Percentiles rank a stretch among this genome's conserved stretches.
These are phyloP conservation scores for Stomorhina lunata DNA, from an alignment of 2,888 invertebrate genomes.

Conservation along the genomic window DNA sequence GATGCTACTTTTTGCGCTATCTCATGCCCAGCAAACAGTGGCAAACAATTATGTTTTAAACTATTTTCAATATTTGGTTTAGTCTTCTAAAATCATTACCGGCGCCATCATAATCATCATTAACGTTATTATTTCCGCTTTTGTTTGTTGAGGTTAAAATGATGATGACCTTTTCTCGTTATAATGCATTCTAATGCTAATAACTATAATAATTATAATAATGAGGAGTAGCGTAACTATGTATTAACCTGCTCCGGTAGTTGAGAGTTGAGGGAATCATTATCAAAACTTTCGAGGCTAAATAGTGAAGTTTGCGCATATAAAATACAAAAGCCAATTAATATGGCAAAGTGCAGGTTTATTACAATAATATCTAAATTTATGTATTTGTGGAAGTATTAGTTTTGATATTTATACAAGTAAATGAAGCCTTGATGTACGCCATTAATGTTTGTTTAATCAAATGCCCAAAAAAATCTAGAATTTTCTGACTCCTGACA, in stretches of 20 bases:
- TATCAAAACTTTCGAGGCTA: background rate
- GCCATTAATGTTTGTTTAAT: too few species aligned
- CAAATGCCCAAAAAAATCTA: too few species aligned
- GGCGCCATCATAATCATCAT: conserved; percentile 11
- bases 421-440: too few species aligned
- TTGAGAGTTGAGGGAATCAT: conserved; percentile 23
- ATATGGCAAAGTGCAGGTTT: conserved; percentile 32
- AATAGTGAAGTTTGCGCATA: conserved; percentile 4
- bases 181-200: conserved; percentile 38
- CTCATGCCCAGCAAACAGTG: background rate
- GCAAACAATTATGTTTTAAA: conserved; percentile 3
- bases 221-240: background rate
- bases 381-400: too few species aligned
- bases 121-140: background rate
- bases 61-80: background rate
- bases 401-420: too few species aligned
- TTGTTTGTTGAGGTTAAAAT: conserved; percentile 11
- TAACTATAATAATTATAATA: conserved; percentile 42
- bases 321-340: conserved; percentile 74
- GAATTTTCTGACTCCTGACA: too few species aligned
- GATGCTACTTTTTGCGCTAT: background rate
- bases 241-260: background rate
- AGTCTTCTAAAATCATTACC: background rate
- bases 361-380: background rate
- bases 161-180: conserved; percentile 45